Base-by-base conservation (phyloP, 2,888 invertebrate genomes). In the Euclidia mi region DNA sequence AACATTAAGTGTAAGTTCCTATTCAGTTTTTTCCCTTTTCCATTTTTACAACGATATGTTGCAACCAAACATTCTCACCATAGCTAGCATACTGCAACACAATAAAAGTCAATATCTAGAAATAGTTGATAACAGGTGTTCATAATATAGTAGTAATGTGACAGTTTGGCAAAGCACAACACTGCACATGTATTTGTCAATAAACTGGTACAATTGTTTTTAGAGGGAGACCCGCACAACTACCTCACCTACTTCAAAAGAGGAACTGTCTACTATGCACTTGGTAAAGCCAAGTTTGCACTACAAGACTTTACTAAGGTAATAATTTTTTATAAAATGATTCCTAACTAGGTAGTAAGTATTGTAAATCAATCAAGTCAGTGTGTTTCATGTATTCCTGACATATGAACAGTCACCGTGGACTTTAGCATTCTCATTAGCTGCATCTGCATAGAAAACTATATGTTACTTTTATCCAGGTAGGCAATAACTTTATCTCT, bases 221-320 rank as follows among this genome's bases (percentile, higher is more conserved):
- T 92, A 99, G 99, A 99, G 95, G 98, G 98, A 10, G 99, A 99
- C 92, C 98, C 99, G 32, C 96, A 95, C 68, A 99, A 99, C 93
- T 99, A 99, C 92, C 96, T 99, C 88, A 99, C 99, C 46, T 98
- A 98, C 85, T 99, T 98, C 89, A 98, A 98, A 89, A 95, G 99
- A 76, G 99, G 99, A 38, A 99, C 99, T 0, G 98, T 99, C 0
- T 99, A 98, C 91, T 95, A 99, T 84, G 99, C 99, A 6, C 95
- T 99, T 73, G 99, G 99, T 42, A 99, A 99, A 94, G 97, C 99
- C 0, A 98, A 98, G 86, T 97, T 98, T 83, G 99, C 99, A 0
- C 94, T 99, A 29, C 96, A 97, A 78, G 99, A 99, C 93, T 97
- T 99, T 73, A 97, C 98, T 74, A 97, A 96, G 91, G 93, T 92